Conservation (phyloP, 2,888 invertebrate genomes). For the Phragmatobia fuliginosa region DNA sequence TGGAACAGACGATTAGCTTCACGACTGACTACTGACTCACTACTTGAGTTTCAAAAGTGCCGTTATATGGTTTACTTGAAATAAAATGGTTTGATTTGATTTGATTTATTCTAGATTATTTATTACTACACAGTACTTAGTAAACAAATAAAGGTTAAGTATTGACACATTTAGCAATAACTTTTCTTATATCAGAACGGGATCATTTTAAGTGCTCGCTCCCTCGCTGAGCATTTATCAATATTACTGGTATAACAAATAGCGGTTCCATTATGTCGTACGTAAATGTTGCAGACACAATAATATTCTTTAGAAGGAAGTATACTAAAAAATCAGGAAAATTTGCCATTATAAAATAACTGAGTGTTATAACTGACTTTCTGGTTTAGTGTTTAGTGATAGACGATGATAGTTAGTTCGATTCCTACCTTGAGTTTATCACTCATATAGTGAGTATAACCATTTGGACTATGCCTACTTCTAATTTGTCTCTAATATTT, state of each 20-base stretch:
- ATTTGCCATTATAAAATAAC: not conserved
- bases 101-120: not conserved
- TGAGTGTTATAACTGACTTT: no score
- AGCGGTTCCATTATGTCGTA: not conserved
- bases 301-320: not conserved
- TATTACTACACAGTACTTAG: not conserved
- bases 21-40: no score
- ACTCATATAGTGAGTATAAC: no score
- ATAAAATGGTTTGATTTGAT: no score
- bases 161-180: not conserved
- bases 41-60: no score
- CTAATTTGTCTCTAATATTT: no score
- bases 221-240: constrained; percentile 1
- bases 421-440: no score
- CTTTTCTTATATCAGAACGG: not conserved
- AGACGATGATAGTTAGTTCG: not conserved
- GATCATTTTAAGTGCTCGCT: constrained; percentile 1
- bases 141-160: not conserved
- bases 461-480: no score
- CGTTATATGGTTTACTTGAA: no score
- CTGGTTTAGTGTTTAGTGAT: not conserved
- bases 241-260: constrained; percentile 5
- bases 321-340: not conserved
- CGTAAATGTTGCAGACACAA: not conserved
- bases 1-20: no score